These are phyloP conservation scores for Hippoglossus hippoglossus DNA, from an alignment of 2,797 vertebrate genomes.

Conservation along the genomic window DNA sequence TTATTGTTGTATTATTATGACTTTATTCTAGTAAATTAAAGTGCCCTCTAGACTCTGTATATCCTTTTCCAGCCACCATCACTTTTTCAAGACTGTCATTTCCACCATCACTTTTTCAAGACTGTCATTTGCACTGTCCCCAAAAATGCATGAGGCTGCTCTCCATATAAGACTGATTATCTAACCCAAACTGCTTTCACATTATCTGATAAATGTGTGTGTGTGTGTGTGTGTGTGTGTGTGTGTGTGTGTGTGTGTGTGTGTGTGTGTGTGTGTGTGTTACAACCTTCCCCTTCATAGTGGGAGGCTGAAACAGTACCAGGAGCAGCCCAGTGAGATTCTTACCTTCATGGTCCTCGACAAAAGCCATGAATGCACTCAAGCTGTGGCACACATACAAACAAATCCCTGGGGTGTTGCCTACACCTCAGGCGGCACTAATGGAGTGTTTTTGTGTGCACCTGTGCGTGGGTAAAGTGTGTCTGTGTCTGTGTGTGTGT, in stretches of 20 bases:
- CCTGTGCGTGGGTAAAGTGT: slow-evolving; percentile 1
- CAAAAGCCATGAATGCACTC: slow-evolving; percentile 56
- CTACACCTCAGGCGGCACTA: slow-evolving; percentile 30
- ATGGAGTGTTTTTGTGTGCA: slow-evolving; percentile 51
- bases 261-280: slow-evolving; percentile 3
- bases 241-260: neutral
- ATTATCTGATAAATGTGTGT: neutral
- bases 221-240: neutral
- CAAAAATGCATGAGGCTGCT: too few relatives aligned
- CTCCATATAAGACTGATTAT: too few relatives aligned
- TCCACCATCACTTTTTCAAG: too few relatives aligned
- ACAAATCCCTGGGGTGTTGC: slow-evolving; percentile 24
- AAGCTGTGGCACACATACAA: slow-evolving; percentile 37
- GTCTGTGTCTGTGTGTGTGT: neutral
- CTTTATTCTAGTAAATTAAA: too few relatives aligned
- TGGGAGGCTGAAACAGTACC: neutral
- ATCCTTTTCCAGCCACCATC: too few relatives aligned
- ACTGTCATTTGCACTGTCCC: too few relatives aligned
- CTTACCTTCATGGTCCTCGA: slow-evolving; percentile 15
- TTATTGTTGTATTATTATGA: too few relatives aligned
- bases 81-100: too few relatives aligned
- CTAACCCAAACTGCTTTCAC: too few relatives aligned
- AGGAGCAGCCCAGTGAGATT: slow-evolving; percentile 6
- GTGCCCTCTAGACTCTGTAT: too few relatives aligned
- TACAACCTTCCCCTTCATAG: slow-evolving; percentile 4